Conservation (phyloP, 2,888 invertebrate genomes). For the Leistus spinibarbis region DNA sequence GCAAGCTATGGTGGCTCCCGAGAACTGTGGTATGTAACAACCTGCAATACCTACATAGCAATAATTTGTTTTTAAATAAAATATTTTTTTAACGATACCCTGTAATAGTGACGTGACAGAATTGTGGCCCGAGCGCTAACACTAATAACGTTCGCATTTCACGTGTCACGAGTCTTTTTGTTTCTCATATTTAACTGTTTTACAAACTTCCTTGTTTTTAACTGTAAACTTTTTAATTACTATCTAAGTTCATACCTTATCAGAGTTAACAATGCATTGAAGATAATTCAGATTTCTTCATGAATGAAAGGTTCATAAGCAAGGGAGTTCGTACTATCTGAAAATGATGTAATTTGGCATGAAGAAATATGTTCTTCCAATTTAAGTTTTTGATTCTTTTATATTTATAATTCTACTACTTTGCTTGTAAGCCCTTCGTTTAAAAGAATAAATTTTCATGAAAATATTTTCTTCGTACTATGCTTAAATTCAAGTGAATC, state of each 20-base stretch:
- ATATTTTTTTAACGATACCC: background rate
- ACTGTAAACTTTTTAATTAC: background rate
- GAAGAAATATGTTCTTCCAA: background rate
- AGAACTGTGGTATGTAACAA: constrained; percentile 65
- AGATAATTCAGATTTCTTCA: background rate
- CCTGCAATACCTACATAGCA: background rate
- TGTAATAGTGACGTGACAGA: constrained; percentile 14
- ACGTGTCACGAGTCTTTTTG: constrained; percentile 17
- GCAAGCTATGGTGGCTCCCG: constrained; percentile 78
- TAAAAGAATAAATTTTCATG: background rate
- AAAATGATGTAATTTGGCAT: no score
- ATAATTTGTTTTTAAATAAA: background rate
- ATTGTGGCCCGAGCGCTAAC: constrained; percentile 11
- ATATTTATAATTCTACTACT: background rate
- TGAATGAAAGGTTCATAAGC: background rate
- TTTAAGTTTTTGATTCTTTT: background rate
- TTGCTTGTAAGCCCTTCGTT: background rate
- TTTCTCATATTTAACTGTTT: background rate
- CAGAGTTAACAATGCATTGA: background rate
- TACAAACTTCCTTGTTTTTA: constrained; percentile 5
- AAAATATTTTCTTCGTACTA: background rate
- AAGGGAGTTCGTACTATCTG: background rate
- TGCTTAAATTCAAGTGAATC: background rate
- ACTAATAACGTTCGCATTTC: constrained; percentile 21
- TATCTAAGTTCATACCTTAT: background rate